phyloP scores from a whole-genome alignment of 2,113 vertebrate species.

The Ameiurus melas region DNA sequence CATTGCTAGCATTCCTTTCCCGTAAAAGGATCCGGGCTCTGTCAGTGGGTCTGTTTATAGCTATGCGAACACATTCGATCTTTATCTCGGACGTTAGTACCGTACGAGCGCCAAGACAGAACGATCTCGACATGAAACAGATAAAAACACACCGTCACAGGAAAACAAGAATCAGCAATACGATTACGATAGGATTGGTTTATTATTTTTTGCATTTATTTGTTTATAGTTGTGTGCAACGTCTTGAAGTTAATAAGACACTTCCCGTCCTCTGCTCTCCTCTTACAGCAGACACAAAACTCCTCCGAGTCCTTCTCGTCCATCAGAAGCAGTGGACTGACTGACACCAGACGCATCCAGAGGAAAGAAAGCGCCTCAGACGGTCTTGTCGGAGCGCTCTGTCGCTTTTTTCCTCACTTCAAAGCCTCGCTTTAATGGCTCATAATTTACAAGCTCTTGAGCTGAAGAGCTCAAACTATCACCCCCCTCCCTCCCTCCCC shows the following conservation, averaged over 20 bases:
- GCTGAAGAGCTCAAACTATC: slow-evolving; percentile 42
- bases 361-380: not conserved
- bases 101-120: not conserved
- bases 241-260: not conserved
- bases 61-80: slow-evolving; percentile 4
- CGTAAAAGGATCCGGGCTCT: slow-evolving; percentile 21
- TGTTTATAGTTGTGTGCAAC: too few species aligned
- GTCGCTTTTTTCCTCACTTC: slow-evolving; percentile 47
- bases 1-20: slow-evolving; percentile 43
- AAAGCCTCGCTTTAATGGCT: slow-evolving; percentile 47
- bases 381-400: not conserved
- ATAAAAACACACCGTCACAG: not conserved
- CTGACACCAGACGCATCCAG: not conserved
- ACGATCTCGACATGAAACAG: not conserved
- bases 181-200: too few species aligned
- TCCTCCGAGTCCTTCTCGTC: not conserved
- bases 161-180: not conserved
- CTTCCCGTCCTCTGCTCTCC: not conserved
- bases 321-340: not conserved
- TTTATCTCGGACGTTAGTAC: slow-evolving; percentile 3
- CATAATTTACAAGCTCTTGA: slow-evolving; percentile 57
- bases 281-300: not conserved
- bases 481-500: not conserved
- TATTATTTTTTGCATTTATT: too few species aligned
- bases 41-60: slow-evolving; percentile 14